These are phyloP conservation scores for Ceryle rudis DNA, from an alignment of 2,797 vertebrate genomes.

Conservation along the genomic window DNA sequence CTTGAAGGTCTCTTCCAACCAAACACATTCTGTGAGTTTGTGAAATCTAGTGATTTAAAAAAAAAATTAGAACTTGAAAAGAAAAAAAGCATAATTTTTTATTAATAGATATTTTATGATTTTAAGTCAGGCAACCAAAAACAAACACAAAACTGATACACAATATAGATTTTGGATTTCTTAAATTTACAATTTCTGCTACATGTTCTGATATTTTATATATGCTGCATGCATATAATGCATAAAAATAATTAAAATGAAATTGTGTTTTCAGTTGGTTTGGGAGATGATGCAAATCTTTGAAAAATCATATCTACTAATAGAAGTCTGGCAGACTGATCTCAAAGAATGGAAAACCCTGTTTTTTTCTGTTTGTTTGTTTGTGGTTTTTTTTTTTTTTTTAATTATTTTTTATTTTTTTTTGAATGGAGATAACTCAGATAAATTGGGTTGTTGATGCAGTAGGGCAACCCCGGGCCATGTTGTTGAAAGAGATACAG, in stretches of 20 bases:
- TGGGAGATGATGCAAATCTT: not conserved
- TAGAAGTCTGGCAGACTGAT: not conserved
- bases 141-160: not conserved
- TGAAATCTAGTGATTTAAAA: not conserved
- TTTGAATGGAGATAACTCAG: not conserved
- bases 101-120: not conserved
- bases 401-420: not conserved
- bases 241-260: not conserved
- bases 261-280: not conserved
- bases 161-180: not conserved
- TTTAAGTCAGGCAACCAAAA: not conserved
- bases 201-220: not conserved
- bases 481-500: not conserved
- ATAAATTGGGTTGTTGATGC: not conserved
- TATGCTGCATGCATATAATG: not conserved
- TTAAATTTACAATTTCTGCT: not conserved
- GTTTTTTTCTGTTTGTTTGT: fast-evolving
- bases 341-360: not conserved
- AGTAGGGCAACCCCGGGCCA: not conserved
- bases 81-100: not conserved
- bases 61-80: not conserved
- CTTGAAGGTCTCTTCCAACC: too few relatives aligned
- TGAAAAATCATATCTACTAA: not conserved
- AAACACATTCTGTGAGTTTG: too few relatives aligned
- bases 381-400: too few relatives aligned